phyloP scores from a whole-genome alignment of 2,113 vertebrate species.

The Sterrhoptilus dennistouni region DNA sequence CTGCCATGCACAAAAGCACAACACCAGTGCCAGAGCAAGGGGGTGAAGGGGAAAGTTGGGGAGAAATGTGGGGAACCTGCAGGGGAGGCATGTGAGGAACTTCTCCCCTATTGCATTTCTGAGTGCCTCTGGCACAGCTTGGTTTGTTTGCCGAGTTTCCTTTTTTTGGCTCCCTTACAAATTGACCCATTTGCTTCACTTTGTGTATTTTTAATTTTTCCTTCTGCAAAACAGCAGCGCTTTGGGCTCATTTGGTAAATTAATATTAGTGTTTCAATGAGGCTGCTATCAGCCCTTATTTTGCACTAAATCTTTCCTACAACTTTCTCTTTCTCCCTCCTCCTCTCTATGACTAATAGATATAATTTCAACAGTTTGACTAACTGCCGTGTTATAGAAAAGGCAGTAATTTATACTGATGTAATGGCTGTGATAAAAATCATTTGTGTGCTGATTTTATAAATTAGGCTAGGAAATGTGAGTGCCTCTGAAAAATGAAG shows the following conservation, averaged over 20 bases:
- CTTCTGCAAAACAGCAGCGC: conserved; percentile 42
- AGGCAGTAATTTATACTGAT: conserved; percentile 92
- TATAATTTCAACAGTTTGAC: conserved; percentile 81
- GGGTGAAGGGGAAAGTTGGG: conserved; percentile 20
- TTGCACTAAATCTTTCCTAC: conserved; percentile 67
- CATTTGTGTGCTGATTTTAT: conserved; percentile 94
- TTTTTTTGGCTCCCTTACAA: conserved; percentile 70
- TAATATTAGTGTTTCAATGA: conserved; percentile 72
- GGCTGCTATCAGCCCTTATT: conserved; percentile 66
- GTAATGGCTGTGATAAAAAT: conserved; percentile 95
- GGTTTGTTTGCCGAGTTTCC: conserved; percentile 66
- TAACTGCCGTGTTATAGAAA: conserved; percentile 81
- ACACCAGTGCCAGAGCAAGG: not conserved
- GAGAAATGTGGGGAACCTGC: not conserved
- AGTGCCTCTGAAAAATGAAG: conserved; percentile 90
- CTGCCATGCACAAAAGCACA: not conserved
- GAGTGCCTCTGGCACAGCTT: not conserved
- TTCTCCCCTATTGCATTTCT: conserved; percentile 49
- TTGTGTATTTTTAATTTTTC: conserved; percentile 72
- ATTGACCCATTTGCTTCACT: conserved; percentile 78
- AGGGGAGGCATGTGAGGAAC: not conserved
- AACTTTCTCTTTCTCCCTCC: conserved; percentile 34
- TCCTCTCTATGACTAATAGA: conserved; percentile 75
- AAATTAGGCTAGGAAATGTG: conserved; percentile 93
- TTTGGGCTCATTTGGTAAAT: conserved; percentile 73